phyloP scores from a whole-genome alignment of 2,113 vertebrate species.

The Protobothrops mucrosquamatus region DNA sequence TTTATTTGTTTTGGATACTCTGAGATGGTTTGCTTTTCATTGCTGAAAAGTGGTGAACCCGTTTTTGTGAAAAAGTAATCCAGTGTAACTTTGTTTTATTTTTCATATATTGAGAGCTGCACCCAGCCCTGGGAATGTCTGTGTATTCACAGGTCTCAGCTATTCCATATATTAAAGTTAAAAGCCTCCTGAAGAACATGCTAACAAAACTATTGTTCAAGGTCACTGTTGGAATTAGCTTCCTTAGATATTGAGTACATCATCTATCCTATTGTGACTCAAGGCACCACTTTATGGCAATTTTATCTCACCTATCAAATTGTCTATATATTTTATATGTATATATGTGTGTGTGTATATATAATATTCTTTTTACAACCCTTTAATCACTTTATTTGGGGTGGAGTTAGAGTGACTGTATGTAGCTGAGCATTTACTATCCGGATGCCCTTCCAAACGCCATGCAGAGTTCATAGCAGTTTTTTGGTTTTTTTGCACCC shows the following conservation, averaged over 20 bases:
- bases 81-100: conserved; percentile 31
- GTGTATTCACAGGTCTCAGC: background rate
- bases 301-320: background rate
- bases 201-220: background rate
- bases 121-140: background rate
- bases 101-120: background rate
- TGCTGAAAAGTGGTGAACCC: conserved; percentile 26
- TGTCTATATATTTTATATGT: background rate
- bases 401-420: no score
- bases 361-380: no score
- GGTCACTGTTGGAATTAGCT: background rate
- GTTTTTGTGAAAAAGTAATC: conserved; percentile 22
- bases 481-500: no score
- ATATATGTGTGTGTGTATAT: no score
- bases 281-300: background rate
- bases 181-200: background rate
- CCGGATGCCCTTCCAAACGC: no score
- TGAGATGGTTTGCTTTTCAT: conserved; percentile 41
- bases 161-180: background rate
- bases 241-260: background rate
- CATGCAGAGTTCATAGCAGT: no score
- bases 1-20: conserved; percentile 34
- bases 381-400: no score
- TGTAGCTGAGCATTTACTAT: no score
- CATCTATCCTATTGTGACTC: background rate